A percentile compares a stretch with the other conserved stretches of the same genome.
Conservation (phyloP, 2,888 invertebrate species). For the Limenitis camilla region DNA sequence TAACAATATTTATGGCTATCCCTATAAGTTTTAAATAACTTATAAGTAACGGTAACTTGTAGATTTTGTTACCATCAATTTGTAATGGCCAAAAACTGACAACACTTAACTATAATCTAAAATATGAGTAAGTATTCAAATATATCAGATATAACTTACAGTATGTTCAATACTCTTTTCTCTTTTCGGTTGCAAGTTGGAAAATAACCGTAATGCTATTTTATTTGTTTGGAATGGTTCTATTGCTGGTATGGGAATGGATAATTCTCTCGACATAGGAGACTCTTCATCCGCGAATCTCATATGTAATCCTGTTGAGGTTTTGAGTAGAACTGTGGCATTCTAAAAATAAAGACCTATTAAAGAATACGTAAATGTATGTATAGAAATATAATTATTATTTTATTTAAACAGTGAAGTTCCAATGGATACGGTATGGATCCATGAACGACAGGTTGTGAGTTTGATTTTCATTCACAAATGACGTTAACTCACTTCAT, state of each 20-base stretch:
- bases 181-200: slow-evolving; percentile 81
- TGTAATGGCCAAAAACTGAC: no score
- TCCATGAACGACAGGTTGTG: no score
- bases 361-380: no score
- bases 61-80: no score
- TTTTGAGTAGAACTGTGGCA: slow-evolving; percentile 75
- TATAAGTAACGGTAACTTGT: no score
- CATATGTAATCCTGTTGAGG: slow-evolving; percentile 80
- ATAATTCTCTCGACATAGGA: slow-evolving; percentile 65
- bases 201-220: slow-evolving; percentile 79
- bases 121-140: neutral
- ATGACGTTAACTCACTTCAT: no score
- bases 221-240: slow-evolving; percentile 79
- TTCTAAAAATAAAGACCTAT: slow-evolving; percentile 49
- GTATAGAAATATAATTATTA: no score
- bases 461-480: no score
- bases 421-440: no score
- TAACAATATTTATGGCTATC: no score
- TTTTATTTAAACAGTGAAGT: no score
- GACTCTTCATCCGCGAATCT: slow-evolving; percentile 49
- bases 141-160: slow-evolving; percentile 49
- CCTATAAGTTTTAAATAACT: no score
- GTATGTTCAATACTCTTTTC: slow-evolving; percentile 83
- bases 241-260: slow-evolving; percentile 72
- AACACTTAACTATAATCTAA: neutral